Percentiles rank a stretch among this genome's conserved stretches.
phyloP scores from a whole-genome alignment of 2,797 vertebrate genomes.

The Mus spretus region DNA sequence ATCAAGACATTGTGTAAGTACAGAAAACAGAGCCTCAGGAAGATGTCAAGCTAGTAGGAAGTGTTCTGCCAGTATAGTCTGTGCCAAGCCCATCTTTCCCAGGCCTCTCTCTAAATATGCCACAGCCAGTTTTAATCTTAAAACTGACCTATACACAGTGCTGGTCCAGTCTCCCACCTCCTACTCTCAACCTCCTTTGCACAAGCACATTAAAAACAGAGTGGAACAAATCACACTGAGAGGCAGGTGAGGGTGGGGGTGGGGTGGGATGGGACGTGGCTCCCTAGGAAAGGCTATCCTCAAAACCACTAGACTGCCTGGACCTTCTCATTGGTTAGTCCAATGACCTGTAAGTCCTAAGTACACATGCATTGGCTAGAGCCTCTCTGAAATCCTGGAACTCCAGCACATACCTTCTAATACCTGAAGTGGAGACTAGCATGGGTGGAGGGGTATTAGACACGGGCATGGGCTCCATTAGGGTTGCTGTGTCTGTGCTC shows the following conservation, averaged over 20 bases:
- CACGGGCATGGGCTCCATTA: background rate
- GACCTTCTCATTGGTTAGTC: background rate
- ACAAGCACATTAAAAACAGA: background rate
- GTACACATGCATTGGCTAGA: background rate
- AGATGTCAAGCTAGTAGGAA: background rate
- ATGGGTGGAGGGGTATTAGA: background rate
- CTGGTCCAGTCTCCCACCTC: background rate
- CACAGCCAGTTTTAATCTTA: background rate
- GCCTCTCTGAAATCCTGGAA: background rate
- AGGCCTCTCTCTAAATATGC: background rate
- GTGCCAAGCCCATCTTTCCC: background rate
- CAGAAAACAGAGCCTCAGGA: background rate
- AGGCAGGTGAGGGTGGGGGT: background rate
- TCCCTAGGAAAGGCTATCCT: background rate
- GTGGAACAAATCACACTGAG: background rate
- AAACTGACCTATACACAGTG: background rate
- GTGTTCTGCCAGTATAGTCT: background rate
- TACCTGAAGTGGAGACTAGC: background rate
- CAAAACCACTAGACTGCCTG: background rate
- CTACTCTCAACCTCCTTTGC: background rate
- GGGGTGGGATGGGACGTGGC: background rate
- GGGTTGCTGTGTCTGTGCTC: background rate
- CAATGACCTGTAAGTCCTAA: slow-evolving; percentile 7
- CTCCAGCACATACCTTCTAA: background rate
- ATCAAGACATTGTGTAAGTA: background rate